Base-by-base conservation (phyloP, 2,113 vertebrate genomes). In the Vireo altiloquus region DNA sequence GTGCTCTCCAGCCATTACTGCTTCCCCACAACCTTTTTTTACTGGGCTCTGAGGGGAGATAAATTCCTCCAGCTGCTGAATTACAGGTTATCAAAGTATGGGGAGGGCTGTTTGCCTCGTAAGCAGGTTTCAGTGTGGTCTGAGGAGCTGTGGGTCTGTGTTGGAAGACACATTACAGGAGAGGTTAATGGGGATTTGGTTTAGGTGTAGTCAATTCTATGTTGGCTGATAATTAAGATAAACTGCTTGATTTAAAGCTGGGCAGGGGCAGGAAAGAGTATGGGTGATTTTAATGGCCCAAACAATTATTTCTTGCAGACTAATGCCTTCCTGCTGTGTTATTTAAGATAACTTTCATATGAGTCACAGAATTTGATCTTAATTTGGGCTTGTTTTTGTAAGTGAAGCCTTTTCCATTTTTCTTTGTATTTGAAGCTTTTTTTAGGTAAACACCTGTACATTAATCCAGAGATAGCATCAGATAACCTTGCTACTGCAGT, bases 181-280 rank as follows among this genome's bases (percentile, higher is more conserved):
- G 77, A 96, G 80, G 84, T 85, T 97, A 97, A 97, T 75, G 72
- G 59, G 70, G 85, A 86, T 93, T 96, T 91, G 94, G 70, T 96
- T 96, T 47, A 82, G 53, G 68, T 89, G 85, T 80, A 54, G 66
- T 84, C 90, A 72, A 59, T 92, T 93, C 95, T 30, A 4, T 80
- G 90, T 46, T 87, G 75, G 87, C 90, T 96, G 87, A 86, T 97
- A 97, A 97, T 90, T 80, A 90, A 97, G 95, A 97, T 80, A 93
- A 98, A 97, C 76, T 93, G 93, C 80, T 70, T 60, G n/a, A 93
- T 94, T 96, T 95, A 96, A 80, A 82, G 90, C 90, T 94, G 53
- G 35, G 53, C 11, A 25, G 30, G 61, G 64, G 47, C 33, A 85
- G 44, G 35, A 76, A 87, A 89, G 95, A 92, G 56, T 53, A 72